Conservation (phyloP, 2,113 vertebrate genomes). For the Otus sunia region DNA sequence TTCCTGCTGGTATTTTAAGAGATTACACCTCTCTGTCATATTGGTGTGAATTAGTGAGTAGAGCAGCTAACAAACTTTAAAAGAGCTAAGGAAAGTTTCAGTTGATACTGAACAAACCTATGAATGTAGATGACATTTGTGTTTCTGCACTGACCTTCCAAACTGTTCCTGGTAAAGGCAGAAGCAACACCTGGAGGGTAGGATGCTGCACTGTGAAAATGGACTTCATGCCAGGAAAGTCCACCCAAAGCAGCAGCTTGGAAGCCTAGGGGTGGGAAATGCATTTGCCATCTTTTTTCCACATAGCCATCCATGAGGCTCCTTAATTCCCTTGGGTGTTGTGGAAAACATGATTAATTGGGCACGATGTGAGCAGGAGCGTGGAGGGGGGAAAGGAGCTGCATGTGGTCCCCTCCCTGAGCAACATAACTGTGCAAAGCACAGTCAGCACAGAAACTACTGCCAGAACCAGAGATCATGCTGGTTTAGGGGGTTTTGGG, state of each 20-base stretch:
- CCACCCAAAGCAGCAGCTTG: neutral
- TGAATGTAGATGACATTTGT: too few species aligned
- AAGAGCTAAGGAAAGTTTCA: neutral
- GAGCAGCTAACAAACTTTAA: neutral
- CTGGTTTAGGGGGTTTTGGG: neutral
- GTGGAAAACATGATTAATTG: neutral
- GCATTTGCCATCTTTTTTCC: neutral
- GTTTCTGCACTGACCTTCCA: neutral
- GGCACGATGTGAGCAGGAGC: neutral
- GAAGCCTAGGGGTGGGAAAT: neutral
- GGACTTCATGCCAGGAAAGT: neutral
- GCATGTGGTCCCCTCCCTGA: neutral
- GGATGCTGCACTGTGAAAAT: neutral
- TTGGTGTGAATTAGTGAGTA: neutral
- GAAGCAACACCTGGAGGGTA: too few species aligned
- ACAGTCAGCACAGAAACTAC: neutral
- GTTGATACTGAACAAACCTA: neutral
- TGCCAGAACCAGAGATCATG: too few species aligned
- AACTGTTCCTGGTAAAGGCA: neutral
- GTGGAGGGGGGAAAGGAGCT: neutral
- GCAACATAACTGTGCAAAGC: neutral
- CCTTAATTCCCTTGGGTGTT: too few species aligned
- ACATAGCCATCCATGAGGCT: fast-evolving
- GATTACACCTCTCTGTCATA: neutral
- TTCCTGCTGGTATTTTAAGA: neutral